Percentiles rank a stretch among this genome's conserved stretches.
Evolutionary conservation across 2,888 invertebrate genomes (phyloP).

Genomic region (Panorpa germanica): DNA sequence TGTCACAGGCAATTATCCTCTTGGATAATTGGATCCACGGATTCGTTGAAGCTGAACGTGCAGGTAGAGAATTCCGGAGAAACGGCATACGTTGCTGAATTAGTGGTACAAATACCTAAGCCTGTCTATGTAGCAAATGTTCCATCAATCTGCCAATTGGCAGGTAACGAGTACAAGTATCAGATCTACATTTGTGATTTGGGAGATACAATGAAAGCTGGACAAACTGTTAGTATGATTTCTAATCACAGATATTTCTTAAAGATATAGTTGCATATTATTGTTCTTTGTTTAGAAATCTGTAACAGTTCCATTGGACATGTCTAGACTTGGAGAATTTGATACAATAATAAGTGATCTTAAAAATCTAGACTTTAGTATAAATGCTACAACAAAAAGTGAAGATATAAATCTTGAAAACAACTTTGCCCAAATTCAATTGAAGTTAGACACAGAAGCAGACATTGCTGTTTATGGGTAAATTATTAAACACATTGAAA

Average conservation of each 20-base stretch:
- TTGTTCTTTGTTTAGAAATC: neutral
- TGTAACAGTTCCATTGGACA: slow-evolving; percentile 7
- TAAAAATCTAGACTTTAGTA: slow-evolving; percentile 14
- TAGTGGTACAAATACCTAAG: slow-evolving; percentile 12
- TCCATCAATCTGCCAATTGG: slow-evolving; percentile 12
- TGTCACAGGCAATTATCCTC: slow-evolving; percentile 11
- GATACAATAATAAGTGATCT: neutral
- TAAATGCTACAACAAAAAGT: slow-evolving; percentile 21
- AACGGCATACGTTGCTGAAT: slow-evolving; percentile 14
- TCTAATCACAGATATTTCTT: too few relatives aligned
- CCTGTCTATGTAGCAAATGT: slow-evolving; percentile 12
- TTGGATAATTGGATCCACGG: slow-evolving; percentile 20
- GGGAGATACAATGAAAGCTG: slow-evolving; percentile 18
- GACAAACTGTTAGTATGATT: too few relatives aligned
- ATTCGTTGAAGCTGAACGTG: slow-evolving; percentile 17
- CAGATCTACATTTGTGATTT: slow-evolving; percentile 17
- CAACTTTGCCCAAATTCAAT: slow-evolving; percentile 14
- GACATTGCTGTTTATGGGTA: slow-evolving; percentile 23
- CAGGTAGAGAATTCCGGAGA: slow-evolving; percentile 14
- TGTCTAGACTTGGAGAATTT: slow-evolving; percentile 10
- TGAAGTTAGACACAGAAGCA: slow-evolving; percentile 19
- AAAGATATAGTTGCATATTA: too few relatives aligned
- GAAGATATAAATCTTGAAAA: slow-evolving; percentile 16
- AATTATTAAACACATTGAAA: too few relatives aligned
- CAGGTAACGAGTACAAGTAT: slow-evolving; percentile 13